Conservation (phyloP, 2,797 vertebrate genomes). For the Yasuhikotakia modesta region DNA sequence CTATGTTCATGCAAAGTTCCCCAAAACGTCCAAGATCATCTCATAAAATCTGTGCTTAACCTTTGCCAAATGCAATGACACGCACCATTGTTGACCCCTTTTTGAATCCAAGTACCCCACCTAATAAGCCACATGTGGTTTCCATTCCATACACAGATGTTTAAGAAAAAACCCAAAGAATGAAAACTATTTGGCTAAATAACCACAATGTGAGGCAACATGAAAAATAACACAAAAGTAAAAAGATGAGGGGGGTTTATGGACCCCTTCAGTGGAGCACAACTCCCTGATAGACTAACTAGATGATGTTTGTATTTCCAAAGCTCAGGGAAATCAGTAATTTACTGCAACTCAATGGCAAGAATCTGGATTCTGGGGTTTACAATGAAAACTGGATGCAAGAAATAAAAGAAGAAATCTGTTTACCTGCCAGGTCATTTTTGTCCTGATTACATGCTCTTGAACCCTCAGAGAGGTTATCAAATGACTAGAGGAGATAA, state of each 20-base stretch:
- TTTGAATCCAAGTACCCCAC: constrained; percentile 61
- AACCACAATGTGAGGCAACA: constrained; percentile 10
- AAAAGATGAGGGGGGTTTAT: constrained; percentile 9
- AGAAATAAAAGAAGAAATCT: neutral
- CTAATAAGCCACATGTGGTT: constrained; percentile 69
- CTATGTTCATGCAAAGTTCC: neutral
- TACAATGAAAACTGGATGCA: constrained; percentile 4
- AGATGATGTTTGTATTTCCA: neutral
- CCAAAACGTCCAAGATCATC: constrained; percentile 5
- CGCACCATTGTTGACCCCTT: constrained; percentile 40
- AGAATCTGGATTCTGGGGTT: neutral
- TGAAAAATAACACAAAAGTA: constrained; percentile 34
- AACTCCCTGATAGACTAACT: neutral
- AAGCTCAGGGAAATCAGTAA: neutral
- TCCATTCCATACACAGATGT: constrained; percentile 67
- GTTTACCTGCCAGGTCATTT: constrained; percentile 74
- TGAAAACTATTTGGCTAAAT: constrained; percentile 70
- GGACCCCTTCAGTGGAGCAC: neutral
- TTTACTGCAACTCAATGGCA: neutral
- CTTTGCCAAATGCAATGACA: constrained; percentile 40
- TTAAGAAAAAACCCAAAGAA: constrained; percentile 68
- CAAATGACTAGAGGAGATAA: constrained; percentile 76
- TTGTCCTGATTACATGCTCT: constrained; percentile 75
- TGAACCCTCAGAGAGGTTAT: constrained; percentile 82
- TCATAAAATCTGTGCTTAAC: constrained; percentile 35